Conservation (phyloP, 2,113 vertebrate species). For the Ammodytes dubius region DNA sequence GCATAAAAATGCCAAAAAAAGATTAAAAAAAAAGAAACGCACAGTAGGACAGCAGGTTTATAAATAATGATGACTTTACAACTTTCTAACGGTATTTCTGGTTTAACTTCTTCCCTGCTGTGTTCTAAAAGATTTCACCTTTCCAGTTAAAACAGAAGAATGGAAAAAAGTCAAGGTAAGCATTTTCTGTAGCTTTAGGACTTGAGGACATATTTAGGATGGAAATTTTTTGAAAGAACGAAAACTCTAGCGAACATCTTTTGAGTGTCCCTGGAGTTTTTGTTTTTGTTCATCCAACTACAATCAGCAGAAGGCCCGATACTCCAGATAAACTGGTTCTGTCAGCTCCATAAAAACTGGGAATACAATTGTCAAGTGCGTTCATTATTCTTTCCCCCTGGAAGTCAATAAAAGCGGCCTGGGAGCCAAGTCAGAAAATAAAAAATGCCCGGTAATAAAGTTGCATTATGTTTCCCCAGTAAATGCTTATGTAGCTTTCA, state of each 20-base stretch:
- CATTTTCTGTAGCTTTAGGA: slow-evolving; percentile 10
- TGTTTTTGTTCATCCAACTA: not conserved
- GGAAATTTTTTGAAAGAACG: not conserved
- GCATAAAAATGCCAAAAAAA: too few species aligned
- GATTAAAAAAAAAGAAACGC: too few species aligned
- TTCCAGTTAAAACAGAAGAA: not conserved
- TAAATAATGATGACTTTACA: too few species aligned
- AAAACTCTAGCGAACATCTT: not conserved
- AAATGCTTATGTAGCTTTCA: not conserved
- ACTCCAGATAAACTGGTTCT: slow-evolving; percentile 7
- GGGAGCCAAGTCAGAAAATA: not conserved
- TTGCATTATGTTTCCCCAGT: not conserved
- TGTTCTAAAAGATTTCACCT: not conserved
- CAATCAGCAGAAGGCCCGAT: slow-evolving; percentile 20
- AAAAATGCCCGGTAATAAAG: slow-evolving; percentile 3
- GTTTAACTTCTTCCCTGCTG: not conserved
- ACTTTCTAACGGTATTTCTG: not conserved
- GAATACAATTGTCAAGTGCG: not conserved
- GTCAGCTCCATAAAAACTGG: slow-evolving; percentile 20
- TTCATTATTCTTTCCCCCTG: slow-evolving; percentile 16
- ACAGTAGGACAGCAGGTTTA: too few species aligned
- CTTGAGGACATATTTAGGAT: slow-evolving; percentile 17
- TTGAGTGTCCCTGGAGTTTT: slow-evolving; percentile 22
- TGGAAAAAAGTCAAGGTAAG: not conserved
- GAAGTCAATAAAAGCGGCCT: not conserved